Percentiles rank a stretch among this genome's conserved stretches.
These are phyloP conservation scores for Mustela nigripes DNA, from an alignment of 2,113 vertebrate species.

Conservation along the genomic window DNA sequence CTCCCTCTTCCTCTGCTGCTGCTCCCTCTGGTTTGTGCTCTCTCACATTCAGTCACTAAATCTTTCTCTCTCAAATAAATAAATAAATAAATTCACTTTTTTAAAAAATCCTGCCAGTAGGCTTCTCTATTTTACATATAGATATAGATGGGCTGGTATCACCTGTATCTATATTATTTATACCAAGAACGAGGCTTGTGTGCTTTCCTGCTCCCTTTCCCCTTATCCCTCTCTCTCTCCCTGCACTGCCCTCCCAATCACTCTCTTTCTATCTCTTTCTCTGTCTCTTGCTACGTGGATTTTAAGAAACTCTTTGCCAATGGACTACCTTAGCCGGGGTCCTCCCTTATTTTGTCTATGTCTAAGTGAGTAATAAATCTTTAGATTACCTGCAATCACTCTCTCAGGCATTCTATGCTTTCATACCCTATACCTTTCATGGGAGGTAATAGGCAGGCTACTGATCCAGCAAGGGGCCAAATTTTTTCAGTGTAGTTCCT, in stretches of 20 bases:
- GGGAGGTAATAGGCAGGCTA: not conserved
- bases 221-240: not conserved
- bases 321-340: too few relatives aligned
- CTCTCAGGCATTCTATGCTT: not conserved
- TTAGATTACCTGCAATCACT: not conserved
- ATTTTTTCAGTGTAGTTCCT: not conserved
- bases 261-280: not conserved
- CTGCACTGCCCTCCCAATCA: rapidly evolving
- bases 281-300: not conserved
- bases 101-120: not conserved
- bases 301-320: not conserved
- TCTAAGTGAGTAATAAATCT: not conserved
- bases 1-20: not conserved
- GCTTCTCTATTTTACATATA: not conserved
- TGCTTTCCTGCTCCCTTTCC: not conserved
- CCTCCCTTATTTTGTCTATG: not conserved
- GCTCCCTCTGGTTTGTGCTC: not conserved
- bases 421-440: not conserved
- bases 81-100: not conserved
- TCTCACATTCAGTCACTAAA: not conserved
- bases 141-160: not conserved
- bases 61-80: not conserved
- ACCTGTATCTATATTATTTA: not conserved
- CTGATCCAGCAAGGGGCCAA: not conserved
- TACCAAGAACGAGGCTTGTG: not conserved